Evolutionary conservation across 2,113 vertebrate species (phyloP).

Genomic region (Notarius lentiginosus): DNA sequence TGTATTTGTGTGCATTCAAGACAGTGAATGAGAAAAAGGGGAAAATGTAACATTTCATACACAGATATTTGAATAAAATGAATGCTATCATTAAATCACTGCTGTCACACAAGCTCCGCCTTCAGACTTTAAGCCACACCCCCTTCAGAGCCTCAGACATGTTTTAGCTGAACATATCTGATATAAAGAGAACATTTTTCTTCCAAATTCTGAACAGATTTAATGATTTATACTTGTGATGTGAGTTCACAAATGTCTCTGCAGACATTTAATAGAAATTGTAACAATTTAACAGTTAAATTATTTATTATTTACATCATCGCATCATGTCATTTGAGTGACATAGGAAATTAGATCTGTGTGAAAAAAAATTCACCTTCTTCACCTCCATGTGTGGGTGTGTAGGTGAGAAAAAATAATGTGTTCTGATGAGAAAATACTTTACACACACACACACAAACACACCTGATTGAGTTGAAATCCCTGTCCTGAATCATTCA

Average conservation of each 20-base stretch:
- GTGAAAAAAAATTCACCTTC: neutral
- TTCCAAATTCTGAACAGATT: neutral
- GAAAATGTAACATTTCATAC: neutral
- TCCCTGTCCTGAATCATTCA: constrained; percentile 13
- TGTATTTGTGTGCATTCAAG: neutral
- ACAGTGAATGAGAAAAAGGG: neutral
- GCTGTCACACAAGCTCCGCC: neutral
- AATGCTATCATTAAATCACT: neutral
- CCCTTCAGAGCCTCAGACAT: neutral
- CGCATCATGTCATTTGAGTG: neutral
- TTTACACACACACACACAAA: neutral
- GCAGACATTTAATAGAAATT: neutral
- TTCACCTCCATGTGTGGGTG: neutral
- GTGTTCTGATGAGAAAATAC: neutral
- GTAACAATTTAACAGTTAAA: neutral
- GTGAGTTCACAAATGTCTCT: neutral
- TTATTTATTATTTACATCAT: neutral
- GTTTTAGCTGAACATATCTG: neutral
- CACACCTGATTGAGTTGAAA: neutral
- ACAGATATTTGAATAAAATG: neutral
- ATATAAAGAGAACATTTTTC: neutral
- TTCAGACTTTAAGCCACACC: neutral
- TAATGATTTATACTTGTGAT: neutral
- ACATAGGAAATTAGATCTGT: neutral
- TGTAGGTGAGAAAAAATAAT: neutral